Base-by-base conservation (phyloP, 1,140 invertebrate genomes). In the Anoplophora glabripennis region DNA sequence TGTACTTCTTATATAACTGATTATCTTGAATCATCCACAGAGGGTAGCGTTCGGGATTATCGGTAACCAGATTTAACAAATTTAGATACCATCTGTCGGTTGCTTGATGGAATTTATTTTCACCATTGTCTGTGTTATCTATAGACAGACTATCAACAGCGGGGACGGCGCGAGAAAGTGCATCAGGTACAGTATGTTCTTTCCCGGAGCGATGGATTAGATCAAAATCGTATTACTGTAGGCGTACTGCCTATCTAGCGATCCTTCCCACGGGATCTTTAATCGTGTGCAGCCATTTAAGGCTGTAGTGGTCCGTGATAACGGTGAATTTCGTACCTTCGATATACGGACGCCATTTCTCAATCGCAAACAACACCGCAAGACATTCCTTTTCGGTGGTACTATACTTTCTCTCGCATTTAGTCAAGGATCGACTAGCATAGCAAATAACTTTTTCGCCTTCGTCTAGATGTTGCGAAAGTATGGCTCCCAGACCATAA, bases 331-430 rank as follows among this genome's bases (percentile, higher is more conserved):
- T 48, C 5, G 46, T 71, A 10, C 70, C 70, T 36, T 71, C 63
- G 7, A 79, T 48, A 61, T 72, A 80, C 18, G 58, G 51, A 17
- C 61, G 38, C 40, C 74, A 74, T 41, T 75, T 67, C 38, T 73
- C 61, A 0, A 79, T 64, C 1, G 71, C 73, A 58, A 63, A 72
- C 3, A 79, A 44, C 10, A 80, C 63, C 1, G 76, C 77, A 12
- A 79, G 63, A 46, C 66, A 70, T 72, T 79, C 77, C 38, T 63
- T 54, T 64, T 83, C 77, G 1, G 74, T 77, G 4, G 66, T 66
- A 0, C 57, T 61, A 57, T 78, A 82, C 15, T 78, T 77, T 46
- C 44, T 61, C 67, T 82, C 79, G 7, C 61, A 35, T 10, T 54
- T 54, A 12, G 40, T 62, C 10, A 81, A 52, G 2, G 63, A 59